phyloP scores from a whole-genome alignment of 2,797 vertebrate genomes.

The Sebastiscus albofasciatus region DNA sequence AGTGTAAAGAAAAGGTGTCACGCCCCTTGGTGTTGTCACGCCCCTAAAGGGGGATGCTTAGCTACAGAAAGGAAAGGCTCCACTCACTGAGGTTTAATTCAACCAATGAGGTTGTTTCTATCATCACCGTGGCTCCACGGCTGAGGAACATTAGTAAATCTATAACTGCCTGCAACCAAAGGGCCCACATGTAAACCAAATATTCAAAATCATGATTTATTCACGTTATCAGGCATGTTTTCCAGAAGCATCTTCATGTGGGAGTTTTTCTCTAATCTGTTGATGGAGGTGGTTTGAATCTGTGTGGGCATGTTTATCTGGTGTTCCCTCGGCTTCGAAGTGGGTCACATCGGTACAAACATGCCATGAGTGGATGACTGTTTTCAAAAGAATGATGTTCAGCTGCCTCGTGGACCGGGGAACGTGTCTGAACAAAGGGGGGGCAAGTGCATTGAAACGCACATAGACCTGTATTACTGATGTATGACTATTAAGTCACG shows the following conservation, averaged over 20 bases:
- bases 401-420: neutral
- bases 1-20: no score
- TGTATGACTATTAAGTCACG: neutral
- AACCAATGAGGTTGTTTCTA: neutral
- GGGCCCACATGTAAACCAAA: neutral
- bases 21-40: no score
- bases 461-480: neutral
- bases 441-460: neutral
- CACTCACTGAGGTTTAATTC: neutral
- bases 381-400: neutral
- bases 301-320: neutral
- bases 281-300: neutral
- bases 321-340: neutral
- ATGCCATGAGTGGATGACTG: neutral
- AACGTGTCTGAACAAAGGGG: no score
- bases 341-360: constrained; percentile 3
- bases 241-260: neutral
- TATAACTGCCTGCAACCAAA: neutral
- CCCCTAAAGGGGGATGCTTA: neutral
- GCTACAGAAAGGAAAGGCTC: neutral
- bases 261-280: neutral
- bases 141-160: neutral
- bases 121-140: neutral
- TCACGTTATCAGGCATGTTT: neutral
- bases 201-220: neutral